Conservation (phyloP, 2,113 vertebrate genomes). For the Pygoscelis adeliae region DNA sequence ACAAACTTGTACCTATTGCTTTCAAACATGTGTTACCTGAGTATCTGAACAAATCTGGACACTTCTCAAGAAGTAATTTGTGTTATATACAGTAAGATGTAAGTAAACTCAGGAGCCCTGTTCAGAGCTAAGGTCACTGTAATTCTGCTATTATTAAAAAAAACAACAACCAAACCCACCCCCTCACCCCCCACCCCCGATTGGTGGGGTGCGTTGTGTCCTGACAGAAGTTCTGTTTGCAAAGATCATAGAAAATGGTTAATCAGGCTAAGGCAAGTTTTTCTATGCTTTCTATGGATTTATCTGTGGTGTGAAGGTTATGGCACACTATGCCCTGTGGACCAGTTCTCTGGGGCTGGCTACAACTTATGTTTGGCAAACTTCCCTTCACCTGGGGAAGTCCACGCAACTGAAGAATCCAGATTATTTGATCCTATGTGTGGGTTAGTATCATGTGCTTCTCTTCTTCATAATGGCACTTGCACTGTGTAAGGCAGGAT, state of each 20-base stretch:
- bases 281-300: not conserved
- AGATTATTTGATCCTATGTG: not conserved
- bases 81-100: not conserved
- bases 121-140: not conserved
- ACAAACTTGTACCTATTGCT: not conserved
- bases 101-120: not conserved
- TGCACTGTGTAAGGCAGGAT: not conserved
- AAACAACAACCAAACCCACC: no score
- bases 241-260: not conserved
- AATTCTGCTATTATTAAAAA: not conserved
- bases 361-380: accelerated
- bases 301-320: not conserved
- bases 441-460: not conserved
- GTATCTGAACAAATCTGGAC: not conserved
- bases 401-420: not conserved
- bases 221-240: not conserved
- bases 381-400: not conserved
- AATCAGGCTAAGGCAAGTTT: not conserved
- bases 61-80: not conserved
- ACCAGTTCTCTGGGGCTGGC: not conserved
- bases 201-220: not conserved
- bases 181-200: accelerated
- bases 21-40: not conserved
- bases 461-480: not conserved
- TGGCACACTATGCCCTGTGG: not conserved